A percentile compares a stretch with the other conserved stretches of the same genome.
Conservation (phyloP, 2,113 vertebrate species). For the Artemisiospiza belli region DNA sequence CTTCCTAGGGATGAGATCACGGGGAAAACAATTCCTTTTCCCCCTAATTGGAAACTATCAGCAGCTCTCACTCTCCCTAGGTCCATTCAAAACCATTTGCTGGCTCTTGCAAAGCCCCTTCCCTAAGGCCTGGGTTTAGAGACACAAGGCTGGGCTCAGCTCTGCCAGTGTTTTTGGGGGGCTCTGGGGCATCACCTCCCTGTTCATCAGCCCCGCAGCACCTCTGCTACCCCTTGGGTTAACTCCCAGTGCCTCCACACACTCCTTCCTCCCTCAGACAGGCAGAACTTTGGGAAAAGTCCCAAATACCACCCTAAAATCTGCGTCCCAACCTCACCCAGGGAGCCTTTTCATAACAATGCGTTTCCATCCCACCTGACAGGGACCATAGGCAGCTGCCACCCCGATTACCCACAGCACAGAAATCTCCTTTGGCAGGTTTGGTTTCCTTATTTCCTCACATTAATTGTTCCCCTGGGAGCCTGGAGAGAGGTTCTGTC, state of each 20-base stretch:
- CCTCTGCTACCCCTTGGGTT: not conserved
- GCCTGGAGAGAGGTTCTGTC: not conserved
- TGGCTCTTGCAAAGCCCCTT: not conserved
- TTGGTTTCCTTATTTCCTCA: not conserved
- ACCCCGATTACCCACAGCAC: not conserved
- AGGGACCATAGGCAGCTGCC: not conserved
- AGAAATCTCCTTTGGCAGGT: not conserved
- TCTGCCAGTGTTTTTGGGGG: not conserved
- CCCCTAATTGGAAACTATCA: not conserved
- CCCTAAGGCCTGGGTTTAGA: not conserved
- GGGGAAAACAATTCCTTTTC: not conserved
- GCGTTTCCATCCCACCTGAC: not conserved
- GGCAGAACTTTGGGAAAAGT: not conserved
- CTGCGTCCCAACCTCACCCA: fast-evolving
- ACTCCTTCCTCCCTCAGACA: not conserved
- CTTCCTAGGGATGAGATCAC: not conserved
- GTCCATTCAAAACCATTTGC: not conserved
- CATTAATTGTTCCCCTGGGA: not conserved
- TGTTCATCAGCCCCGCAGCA: not conserved
- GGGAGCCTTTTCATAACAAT: not conserved
- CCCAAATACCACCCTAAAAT: not conserved
- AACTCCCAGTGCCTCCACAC: not conserved
- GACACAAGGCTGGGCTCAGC: not conserved
- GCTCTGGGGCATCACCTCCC: not conserved
- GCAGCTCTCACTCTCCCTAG: not conserved